Conservation (phyloP, 2,888 invertebrate genomes). For the Nephrocerus scutellatus region DNA sequence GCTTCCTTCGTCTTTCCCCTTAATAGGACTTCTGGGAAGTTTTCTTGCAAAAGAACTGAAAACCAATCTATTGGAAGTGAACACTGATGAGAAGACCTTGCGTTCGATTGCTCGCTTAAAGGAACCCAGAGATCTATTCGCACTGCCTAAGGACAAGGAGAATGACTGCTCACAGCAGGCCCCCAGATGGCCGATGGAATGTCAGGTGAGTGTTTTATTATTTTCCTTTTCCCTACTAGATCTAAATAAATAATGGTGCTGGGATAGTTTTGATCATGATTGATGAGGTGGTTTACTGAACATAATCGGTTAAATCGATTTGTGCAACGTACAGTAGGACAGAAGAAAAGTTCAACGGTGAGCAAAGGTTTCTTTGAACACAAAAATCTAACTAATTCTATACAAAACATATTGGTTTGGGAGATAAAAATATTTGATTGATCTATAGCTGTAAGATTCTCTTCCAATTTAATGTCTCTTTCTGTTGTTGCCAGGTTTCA, state of each 20-base stretch:
- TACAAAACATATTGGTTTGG: no score
- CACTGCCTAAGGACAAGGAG: slow-evolving; percentile 57
- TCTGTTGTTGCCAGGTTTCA: no score
- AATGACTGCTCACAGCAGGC: slow-evolving; percentile 69
- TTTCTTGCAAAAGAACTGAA: slow-evolving; percentile 52
- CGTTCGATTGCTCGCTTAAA: slow-evolving; percentile 58
- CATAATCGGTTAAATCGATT: no score
- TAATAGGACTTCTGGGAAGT: slow-evolving; percentile 44
- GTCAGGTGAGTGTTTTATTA: slow-evolving; percentile 58
- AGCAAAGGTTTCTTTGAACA: no score
- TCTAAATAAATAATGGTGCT: not conserved
- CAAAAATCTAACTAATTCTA: no score
- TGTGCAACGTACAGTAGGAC: no score
- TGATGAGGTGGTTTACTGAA: no score
- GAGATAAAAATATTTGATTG: no score
- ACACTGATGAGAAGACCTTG: slow-evolving; percentile 59
- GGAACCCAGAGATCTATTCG: slow-evolving; percentile 66
- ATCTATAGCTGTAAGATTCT: no score
- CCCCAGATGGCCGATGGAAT: slow-evolving; percentile 82
- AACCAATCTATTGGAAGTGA: slow-evolving; percentile 62
- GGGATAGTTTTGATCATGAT: no score
- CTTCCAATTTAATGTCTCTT: no score
- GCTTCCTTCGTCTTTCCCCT: slow-evolving; percentile 1
- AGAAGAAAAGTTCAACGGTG: no score
- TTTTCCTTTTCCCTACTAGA: slow-evolving; percentile 1